These are phyloP conservation scores for Leucoraja erinaceus DNA, from an alignment of 2,113 vertebrate genomes.

Conservation along the genomic window DNA sequence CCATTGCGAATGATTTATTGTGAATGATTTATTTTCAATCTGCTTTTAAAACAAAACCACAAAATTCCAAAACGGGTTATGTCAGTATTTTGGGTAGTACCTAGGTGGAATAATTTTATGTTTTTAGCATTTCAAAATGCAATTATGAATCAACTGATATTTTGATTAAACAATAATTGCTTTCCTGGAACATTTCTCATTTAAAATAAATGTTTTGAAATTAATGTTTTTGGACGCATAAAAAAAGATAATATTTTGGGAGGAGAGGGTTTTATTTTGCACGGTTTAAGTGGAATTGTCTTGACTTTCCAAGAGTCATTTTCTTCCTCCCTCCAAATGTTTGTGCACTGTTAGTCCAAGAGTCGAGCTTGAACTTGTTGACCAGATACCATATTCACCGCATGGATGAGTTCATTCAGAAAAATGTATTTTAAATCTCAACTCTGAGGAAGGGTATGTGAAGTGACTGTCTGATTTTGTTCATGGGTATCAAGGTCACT, in stretches of 20 bases:
- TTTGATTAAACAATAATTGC: not conserved
- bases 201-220: slow-evolving; percentile 30
- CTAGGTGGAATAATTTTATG: not conserved
- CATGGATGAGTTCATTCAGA: not conserved
- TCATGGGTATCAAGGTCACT: not conserved
- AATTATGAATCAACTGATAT: slow-evolving; percentile 4
- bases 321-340: not conserved
- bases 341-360: not conserved
- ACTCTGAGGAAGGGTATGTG: not conserved
- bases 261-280: not conserved
- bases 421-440: not conserved
- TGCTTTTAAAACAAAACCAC: not conserved
- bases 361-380: not conserved
- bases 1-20: not conserved
- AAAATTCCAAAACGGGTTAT: not conserved
- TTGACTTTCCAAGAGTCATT: not conserved
- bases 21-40: not conserved
- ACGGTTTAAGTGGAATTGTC: not conserved
- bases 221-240: not conserved
- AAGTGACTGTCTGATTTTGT: not conserved
- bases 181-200: slow-evolving; percentile 9
- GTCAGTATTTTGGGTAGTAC: not conserved
- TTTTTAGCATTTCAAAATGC: not conserved
- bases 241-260: not conserved
- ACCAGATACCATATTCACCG: not conserved